A percentile compares a stretch with the other conserved stretches of the same genome.
Evolutionary conservation across 2,113 vertebrate genomes (phyloP).

Genomic region (Arenaria interpres): DNA sequence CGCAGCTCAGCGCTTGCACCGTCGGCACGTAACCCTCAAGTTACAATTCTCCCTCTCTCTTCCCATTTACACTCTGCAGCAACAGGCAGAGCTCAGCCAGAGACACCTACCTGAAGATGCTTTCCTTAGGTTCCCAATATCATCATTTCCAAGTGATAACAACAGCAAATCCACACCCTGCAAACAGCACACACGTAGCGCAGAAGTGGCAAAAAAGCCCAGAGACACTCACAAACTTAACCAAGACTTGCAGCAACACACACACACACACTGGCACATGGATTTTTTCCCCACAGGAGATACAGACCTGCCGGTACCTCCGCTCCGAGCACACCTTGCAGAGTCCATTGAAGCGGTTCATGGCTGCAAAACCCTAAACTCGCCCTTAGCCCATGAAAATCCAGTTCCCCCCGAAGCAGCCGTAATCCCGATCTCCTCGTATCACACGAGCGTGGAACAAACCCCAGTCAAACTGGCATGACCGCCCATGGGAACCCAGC

Average conservation of each 20-base stretch:
- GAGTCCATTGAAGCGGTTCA: slow-evolving; percentile 88
- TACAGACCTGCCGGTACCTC: slow-evolving; percentile 86
- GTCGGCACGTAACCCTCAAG: accelerated
- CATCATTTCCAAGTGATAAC: accelerated
- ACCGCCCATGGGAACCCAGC: slow-evolving; percentile 92
- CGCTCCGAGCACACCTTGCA: slow-evolving; percentile 89
- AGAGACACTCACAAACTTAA: accelerated
- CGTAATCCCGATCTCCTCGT: neutral
- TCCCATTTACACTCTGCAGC: neutral
- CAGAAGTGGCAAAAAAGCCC: neutral
- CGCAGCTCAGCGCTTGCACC: accelerated
- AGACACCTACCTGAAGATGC: neutral
- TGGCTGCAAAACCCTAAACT: slow-evolving; percentile 59
- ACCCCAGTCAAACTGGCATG: slow-evolving; percentile 86
- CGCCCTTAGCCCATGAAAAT: slow-evolving; percentile 69
- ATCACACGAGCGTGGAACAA: slow-evolving; percentile 65
- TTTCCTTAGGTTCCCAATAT: neutral
- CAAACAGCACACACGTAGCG: neutral
- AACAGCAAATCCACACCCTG: accelerated
- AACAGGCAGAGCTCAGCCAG: neutral
- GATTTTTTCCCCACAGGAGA: no score
- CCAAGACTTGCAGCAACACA: accelerated
- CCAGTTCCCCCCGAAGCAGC: slow-evolving; percentile 24
- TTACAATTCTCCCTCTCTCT: no score
- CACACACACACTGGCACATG: neutral